phyloP scores from a whole-genome alignment of 2,888 invertebrate species.

The Hirtodrosophila confusa region DNA sequence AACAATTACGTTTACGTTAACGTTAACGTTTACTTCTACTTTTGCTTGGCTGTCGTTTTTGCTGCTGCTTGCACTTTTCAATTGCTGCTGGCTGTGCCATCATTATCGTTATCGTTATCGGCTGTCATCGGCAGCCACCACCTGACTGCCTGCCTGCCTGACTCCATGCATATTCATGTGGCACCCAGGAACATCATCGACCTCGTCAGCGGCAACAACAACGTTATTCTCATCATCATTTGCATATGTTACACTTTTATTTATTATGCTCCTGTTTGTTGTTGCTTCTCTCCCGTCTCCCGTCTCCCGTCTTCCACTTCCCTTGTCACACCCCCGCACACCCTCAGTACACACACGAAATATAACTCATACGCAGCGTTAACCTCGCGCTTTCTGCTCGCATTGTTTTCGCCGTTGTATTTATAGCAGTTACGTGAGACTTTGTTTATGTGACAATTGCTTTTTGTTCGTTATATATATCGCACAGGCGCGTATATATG shows the following conservation, averaged over 20 bases:
- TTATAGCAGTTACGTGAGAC: conserved; percentile 79
- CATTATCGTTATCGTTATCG: conserved; percentile 48
- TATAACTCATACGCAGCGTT: conserved; percentile 77
- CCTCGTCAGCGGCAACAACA: conserved; percentile 23
- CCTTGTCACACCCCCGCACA: conserved; percentile 49
- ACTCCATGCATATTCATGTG: conserved; percentile 61
- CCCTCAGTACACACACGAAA: conserved; percentile 14
- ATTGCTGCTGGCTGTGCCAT: conserved; percentile 24
- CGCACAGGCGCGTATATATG: conserved; percentile 7
- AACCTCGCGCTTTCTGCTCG: conserved; percentile 59
- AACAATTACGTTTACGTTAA: too few relatives aligned
- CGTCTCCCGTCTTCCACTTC: conserved; percentile 37
- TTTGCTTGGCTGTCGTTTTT: conserved; percentile 6
- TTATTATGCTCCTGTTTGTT: conserved; percentile 58
- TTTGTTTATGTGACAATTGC: conserved; percentile 78
- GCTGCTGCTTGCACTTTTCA: conserved; percentile 30
- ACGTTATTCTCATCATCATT: conserved; percentile 73
- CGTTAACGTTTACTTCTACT: conserved; percentile 34
- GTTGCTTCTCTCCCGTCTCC: too few relatives aligned
- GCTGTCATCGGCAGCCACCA: conserved; percentile 45
- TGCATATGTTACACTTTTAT: conserved; percentile 78
- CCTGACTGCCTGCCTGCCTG: conserved; percentile 21
- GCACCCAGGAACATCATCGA: conserved; percentile 54
- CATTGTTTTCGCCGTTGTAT: conserved; percentile 53
- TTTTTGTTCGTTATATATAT: conserved; percentile 65